These are phyloP conservation scores for Himalopsyche tibetana DNA, from an alignment of 2,888 invertebrate species.

Conservation along the genomic window DNA sequence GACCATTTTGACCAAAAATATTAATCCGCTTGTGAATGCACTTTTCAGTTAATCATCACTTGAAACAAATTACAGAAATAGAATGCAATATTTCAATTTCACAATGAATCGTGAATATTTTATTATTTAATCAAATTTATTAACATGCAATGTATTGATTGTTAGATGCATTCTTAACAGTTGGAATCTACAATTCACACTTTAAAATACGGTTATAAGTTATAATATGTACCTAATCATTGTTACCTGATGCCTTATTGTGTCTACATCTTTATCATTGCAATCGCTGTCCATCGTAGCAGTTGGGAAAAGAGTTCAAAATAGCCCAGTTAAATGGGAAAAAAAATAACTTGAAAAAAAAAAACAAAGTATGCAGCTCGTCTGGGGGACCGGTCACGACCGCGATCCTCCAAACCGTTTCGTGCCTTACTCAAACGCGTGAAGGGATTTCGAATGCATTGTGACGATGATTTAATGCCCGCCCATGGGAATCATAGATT, in stretches of 20 bases:
- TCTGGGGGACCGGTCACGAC: slow-evolving; percentile 43
- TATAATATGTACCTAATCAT: background rate
- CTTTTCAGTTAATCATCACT: too few relatives aligned
- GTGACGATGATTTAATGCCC: slow-evolving; percentile 61
- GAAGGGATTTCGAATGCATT: slow-evolving; percentile 57
- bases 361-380: slow-evolving; percentile 33
- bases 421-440: slow-evolving; percentile 56
- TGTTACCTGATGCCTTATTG: slow-evolving; percentile 40
- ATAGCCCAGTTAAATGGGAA: slow-evolving; percentile 25
- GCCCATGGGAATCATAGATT: slow-evolving; percentile 55
- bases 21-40: too few relatives aligned
- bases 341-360: slow-evolving; percentile 23
- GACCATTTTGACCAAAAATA: too few relatives aligned
- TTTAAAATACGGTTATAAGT: too few relatives aligned
- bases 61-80: too few relatives aligned
- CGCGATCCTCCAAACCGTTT: slow-evolving; percentile 39
- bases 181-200: too few relatives aligned
- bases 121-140: too few relatives aligned
- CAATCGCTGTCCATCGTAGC: slow-evolving; percentile 32
- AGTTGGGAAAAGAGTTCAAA: slow-evolving; percentile 18
- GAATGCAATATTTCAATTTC: too few relatives aligned
- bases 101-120: too few relatives aligned
- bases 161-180: too few relatives aligned
- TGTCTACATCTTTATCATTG: slow-evolving; percentile 42
- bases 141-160: too few relatives aligned